A percentile compares a stretch with the other conserved stretches of the same genome.
Evolutionary conservation across 2,113 vertebrate genomes (phyloP).

Genomic region (Gymnarchus niloticus): DNA sequence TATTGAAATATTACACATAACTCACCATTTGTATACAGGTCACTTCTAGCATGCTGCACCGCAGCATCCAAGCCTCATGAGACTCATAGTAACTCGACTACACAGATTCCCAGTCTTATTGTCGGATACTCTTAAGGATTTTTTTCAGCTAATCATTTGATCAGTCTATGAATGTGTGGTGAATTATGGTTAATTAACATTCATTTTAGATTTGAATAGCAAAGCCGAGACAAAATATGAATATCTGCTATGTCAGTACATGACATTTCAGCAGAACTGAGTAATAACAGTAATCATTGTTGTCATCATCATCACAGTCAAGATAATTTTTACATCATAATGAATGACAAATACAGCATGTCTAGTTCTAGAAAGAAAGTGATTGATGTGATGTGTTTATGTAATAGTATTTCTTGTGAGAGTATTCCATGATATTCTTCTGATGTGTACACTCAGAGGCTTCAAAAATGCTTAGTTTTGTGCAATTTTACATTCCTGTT

Average conservation of each 20-base stretch:
- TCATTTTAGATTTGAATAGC: not conserved
- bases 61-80: not conserved
- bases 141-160: not conserved
- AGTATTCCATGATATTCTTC: not conserved
- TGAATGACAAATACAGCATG: not conserved
- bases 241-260: not conserved
- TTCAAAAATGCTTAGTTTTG: not conserved
- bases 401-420: not conserved
- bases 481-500: not conserved
- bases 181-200: conserved; percentile 1
- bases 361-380: not conserved
- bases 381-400: not conserved
- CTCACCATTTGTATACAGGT: not conserved
- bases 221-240: not conserved
- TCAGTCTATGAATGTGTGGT: not conserved
- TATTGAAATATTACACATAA: conserved; percentile 5
- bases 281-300: not conserved
- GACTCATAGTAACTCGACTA: not conserved
- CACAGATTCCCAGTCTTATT: not conserved
- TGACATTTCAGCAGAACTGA: not conserved
- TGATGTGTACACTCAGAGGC: not conserved
- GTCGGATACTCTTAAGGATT: not conserved
- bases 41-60: not conserved
- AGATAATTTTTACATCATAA: not conserved
- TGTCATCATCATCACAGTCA: not conserved